These are phyloP conservation scores for Alexandromys fortis DNA, from an alignment of 2,113 vertebrate species.

Conservation along the genomic window DNA sequence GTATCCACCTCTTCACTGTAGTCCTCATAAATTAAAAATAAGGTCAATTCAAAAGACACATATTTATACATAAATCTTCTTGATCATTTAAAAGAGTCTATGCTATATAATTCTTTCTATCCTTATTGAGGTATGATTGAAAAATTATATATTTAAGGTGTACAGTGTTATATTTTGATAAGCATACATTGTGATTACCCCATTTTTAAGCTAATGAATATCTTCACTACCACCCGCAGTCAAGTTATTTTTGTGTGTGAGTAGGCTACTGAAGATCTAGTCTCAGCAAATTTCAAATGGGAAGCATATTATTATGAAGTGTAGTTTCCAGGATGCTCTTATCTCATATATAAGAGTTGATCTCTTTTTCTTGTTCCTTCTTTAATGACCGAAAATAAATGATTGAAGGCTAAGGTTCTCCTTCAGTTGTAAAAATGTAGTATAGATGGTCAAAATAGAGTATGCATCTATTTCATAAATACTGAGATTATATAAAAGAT, in stretches of 20 bases:
- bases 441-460: background rate
- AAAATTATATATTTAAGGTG: background rate
- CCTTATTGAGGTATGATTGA: background rate
- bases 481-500: background rate
- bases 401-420: background rate
- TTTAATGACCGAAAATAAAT: slow-evolving; percentile 5
- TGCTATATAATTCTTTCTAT: background rate
- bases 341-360: background rate
- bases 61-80: background rate
- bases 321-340: background rate
- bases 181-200: background rate
- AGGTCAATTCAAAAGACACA: background rate
- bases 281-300: background rate
- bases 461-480: slow-evolving; percentile 4
- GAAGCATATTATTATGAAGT: background rate
- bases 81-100: background rate
- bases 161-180: background rate
- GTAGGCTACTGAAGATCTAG: background rate
- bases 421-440: background rate
- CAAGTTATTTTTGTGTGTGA: background rate
- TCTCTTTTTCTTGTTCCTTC: background rate
- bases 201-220: background rate
- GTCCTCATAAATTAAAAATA: background rate
- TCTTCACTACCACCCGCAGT: background rate
- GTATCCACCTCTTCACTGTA: background rate